Base-by-base conservation (phyloP, 2,888 invertebrate genomes). In the Frankliniella intonsa region DNA sequence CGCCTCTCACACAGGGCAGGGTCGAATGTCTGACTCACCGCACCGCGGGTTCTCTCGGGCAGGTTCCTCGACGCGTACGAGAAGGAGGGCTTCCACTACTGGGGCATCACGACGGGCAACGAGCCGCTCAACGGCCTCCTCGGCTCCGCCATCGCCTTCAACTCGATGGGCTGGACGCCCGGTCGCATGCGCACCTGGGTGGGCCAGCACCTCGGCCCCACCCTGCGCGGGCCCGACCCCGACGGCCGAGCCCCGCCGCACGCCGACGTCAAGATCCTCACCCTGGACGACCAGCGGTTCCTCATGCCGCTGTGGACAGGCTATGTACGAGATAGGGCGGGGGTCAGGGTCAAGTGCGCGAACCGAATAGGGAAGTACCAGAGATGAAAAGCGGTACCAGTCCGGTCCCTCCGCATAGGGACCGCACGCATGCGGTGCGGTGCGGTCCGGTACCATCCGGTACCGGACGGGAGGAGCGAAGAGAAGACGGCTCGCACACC, bases 101-200 rank as follows among this genome's bases (percentile, higher is more conserved):
- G 97, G 97, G 95, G 93, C 0, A 88, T 97, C 55, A 94, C 96
- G 0, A 93, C 94, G 0, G 95, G 95, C 51, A 97, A 97, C 87
- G 97, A 97, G 87, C 97, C 97, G 0, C 86, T 91, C 8, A 92
- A 93, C 86, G 92, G 92, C 19, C 88, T 91, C 7, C 82, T 91
- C 22, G 69, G 25, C 0, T 90, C 91, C 0, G 85, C 90, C 83
- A 87, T 87, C 3, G 86, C 87, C 10, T 94, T 95, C 86, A 95
- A 95, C 87, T 91, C 92, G 17, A 89, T 96, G 88, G 95, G 93
- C 27, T 96, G 94, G 93, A 90, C 90, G 8, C 91, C 94, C 0
- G 85, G 86, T n/a, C 88, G 90, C 83, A 82, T 85, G 90, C 90
- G 92, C 55, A 89, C 90, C 82, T 97, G 94, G 91, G 88, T 96